These are phyloP conservation scores for Brachyalestes nurse DNA, from an alignment of 2,797 vertebrate genomes.

Conservation along the genomic window DNA sequence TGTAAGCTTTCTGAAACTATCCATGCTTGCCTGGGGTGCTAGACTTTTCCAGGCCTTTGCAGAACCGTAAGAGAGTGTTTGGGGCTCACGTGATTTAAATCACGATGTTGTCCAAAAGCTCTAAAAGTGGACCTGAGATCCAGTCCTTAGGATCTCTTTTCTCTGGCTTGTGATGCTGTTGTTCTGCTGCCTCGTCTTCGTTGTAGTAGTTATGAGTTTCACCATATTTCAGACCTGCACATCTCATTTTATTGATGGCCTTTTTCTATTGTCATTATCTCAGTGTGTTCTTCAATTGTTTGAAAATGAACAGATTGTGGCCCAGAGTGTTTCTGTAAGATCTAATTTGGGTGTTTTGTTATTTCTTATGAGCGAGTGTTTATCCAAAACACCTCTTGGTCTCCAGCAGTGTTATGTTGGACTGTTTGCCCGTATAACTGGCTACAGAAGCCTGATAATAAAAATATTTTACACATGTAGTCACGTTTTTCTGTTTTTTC, in stretches of 20 bases:
- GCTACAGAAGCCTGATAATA: neutral
- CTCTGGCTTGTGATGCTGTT: conserved; percentile 40
- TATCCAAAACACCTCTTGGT: neutral
- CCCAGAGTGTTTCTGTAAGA: neutral
- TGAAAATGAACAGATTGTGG: neutral
- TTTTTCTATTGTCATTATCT: neutral
- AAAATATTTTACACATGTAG: neutral
- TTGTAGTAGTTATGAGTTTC: conserved; percentile 17
- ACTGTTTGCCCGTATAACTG: too few species aligned
- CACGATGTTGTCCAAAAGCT: neutral
- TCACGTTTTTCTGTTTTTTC: neutral
- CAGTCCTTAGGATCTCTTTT: conserved; percentile 19
- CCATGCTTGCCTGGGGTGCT: neutral
- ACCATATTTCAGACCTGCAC: neutral
- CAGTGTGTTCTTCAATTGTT: neutral
- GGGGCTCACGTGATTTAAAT: neutral
- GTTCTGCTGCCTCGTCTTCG: conserved; percentile 29
- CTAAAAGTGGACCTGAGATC: neutral
- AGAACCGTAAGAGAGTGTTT: neutral
- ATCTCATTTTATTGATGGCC: neutral
- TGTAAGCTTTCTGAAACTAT: neutral
- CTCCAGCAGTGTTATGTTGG: too few species aligned
- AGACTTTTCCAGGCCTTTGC: neutral
- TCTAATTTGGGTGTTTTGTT: neutral
- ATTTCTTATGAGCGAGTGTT: neutral